phyloP scores from a whole-genome alignment of 2,797 vertebrate genomes.

The Merluccius polli region DNA sequence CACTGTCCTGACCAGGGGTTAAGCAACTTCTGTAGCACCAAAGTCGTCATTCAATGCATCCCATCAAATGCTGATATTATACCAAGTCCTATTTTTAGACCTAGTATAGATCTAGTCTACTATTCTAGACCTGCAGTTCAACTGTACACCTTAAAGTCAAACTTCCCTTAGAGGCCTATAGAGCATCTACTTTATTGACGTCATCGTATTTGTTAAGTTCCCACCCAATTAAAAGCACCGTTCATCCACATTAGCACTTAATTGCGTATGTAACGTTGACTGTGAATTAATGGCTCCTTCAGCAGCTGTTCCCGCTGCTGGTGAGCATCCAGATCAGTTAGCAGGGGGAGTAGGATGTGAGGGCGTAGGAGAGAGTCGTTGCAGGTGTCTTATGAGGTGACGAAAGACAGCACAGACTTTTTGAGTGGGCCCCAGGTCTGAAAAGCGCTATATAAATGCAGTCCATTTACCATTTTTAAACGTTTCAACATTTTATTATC shows the following conservation, averaged over 20 bases:
- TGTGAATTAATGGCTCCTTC: slow-evolving; percentile 31
- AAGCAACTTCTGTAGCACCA: too few relatives aligned
- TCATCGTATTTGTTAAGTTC: not conserved
- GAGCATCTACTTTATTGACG: not conserved
- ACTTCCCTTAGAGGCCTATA: not conserved
- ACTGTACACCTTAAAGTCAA: too few relatives aligned
- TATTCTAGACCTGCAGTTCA: too few relatives aligned
- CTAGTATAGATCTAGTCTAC: too few relatives aligned
- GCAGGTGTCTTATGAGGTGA: slow-evolving; percentile 23
- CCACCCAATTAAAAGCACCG: slow-evolving; percentile 12
- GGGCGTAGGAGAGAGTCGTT: slow-evolving; percentile 34
- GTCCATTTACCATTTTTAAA: not conserved
- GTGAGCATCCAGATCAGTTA: slow-evolving; percentile 32
- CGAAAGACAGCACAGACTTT: slow-evolving; percentile 1
- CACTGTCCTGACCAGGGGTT: too few relatives aligned
- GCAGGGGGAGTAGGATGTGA: slow-evolving; percentile 24
- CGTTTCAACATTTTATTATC: not conserved
- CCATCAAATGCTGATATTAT: too few relatives aligned
- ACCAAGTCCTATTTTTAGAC: too few relatives aligned
- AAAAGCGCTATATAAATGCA: not conserved
- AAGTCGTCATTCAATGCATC: too few relatives aligned
- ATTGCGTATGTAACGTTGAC: slow-evolving; percentile 17
- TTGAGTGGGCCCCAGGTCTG: not conserved
- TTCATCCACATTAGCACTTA: slow-evolving; percentile 5
- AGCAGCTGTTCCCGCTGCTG: slow-evolving; percentile 39